Conservation (phyloP, 2,888 invertebrate species). For the Synergus japonicus region DNA sequence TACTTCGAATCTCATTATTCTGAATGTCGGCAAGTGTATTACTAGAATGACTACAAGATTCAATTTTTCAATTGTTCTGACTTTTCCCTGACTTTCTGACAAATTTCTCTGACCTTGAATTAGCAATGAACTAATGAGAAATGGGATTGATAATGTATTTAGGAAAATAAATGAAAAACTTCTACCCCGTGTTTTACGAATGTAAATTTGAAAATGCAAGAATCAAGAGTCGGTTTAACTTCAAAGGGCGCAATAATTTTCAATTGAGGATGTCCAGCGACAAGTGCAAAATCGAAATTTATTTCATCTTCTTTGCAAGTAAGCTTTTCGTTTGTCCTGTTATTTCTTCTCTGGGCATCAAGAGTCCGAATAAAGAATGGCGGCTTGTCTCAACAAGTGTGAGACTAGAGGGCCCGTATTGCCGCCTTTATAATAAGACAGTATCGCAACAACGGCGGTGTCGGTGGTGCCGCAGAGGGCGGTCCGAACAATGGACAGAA, state of each 20-base stretch:
- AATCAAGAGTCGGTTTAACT: neutral
- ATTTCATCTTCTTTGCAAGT: constrained; percentile 25
- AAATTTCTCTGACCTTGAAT: no score
- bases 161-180: no score
- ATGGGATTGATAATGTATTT: no score
- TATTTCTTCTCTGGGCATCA: constrained; percentile 20
- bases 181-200: neutral
- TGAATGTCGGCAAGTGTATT: neutral
- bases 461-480: constrained; percentile 67
- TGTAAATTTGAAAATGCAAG: neutral
- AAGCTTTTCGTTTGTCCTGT: constrained; percentile 31
- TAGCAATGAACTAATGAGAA: no score
- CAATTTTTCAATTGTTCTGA: no score
- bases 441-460: constrained; percentile 69
- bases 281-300: constrained; percentile 39
- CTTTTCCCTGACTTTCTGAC: no score
- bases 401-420: constrained; percentile 69
- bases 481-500: constrained; percentile 61
- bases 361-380: constrained; percentile 37
- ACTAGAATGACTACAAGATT: no score
- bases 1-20: neutral
- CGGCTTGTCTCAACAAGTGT: constrained; percentile 64
- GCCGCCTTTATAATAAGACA: constrained; percentile 75
- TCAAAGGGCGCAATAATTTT: constrained; percentile 7
- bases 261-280: constrained; percentile 30